Evolutionary conservation across 2,113 vertebrate species (phyloP).

Genomic region (Fulica atra): DNA sequence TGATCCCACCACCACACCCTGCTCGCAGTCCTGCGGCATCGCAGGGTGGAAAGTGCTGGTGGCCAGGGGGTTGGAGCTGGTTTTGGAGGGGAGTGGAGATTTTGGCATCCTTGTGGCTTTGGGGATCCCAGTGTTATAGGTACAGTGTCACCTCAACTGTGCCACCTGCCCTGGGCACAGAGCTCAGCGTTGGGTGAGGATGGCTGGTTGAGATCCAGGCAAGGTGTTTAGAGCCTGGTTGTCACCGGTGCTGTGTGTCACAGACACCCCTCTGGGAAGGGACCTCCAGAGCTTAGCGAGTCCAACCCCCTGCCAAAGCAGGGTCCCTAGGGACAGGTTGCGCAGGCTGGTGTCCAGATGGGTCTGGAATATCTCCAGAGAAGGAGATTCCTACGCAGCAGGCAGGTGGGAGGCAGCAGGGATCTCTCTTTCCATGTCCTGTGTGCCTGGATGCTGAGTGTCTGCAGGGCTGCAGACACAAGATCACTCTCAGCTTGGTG

Average conservation of each 20-base stretch:
- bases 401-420: neutral
- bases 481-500: neutral
- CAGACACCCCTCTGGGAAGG: neutral
- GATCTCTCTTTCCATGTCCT: neutral
- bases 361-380: no score
- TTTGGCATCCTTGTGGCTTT: neutral
- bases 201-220: accelerated
- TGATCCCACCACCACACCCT: neutral
- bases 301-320: no score
- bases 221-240: neutral
- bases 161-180: neutral
- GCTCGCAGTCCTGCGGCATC: accelerated
- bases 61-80: neutral
- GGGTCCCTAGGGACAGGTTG: no score
- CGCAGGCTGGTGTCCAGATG: no score
- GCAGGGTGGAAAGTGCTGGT: accelerated
- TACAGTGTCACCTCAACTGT: accelerated
- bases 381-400: accelerated
- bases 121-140: neutral
- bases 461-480: neutral
- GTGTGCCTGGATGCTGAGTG: neutral
- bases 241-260: accelerated
- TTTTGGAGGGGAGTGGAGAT: neutral
- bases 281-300: no score
- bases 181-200: neutral